Base-by-base conservation (phyloP, 2,113 vertebrate genomes). In the Platanista minor region DNA sequence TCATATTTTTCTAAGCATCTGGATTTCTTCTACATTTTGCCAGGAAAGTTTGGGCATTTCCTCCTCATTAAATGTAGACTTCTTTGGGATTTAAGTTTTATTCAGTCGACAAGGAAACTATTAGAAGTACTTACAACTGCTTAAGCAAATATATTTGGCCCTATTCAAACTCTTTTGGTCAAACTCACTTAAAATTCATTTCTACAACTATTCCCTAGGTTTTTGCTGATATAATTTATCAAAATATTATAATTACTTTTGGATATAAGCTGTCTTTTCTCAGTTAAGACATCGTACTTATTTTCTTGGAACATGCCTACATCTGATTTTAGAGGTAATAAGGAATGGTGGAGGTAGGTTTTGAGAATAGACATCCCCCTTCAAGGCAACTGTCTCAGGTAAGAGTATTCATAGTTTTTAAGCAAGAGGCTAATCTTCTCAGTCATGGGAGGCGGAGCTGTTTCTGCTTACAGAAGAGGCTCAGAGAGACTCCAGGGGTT, bases 101-200 rank as follows among this genome's bases (percentile, higher is more conserved):
- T 90, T 92, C 7, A 67, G 72, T 52, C n/a, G 81, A 46, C 14
- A 72, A 93, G 13, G 29, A 87, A 36, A 74, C 46, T 69, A 27
- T 84, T 94, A 94, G 67, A 91, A 84, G 39, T 95, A 61, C 72
- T 92, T 93, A 72, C 1, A 90, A 54, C 27, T 88, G 21, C 43
- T 82, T 94, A 94, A 96, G 57, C 57, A 81, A 94, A 82, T 69
- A 91, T 61, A 84, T 83, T 84, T 91, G 64, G 83, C 52, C 54
- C 33, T 78, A 7, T 77, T 74, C 21, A 93, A 97, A 77, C 36
- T 77, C 29, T 87, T 88, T n/a, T 67, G 62, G 33, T 91, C 54
- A 86, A 21, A 92, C 11, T 74, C 46, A 72, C 64, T 94, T 83
- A 49, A 94, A 62, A 86, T 88, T 78, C 6, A 64, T 94, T 97